Base-by-base conservation (phyloP, 2,888 invertebrate genomes). In the Hyposoter dolosus region DNA sequence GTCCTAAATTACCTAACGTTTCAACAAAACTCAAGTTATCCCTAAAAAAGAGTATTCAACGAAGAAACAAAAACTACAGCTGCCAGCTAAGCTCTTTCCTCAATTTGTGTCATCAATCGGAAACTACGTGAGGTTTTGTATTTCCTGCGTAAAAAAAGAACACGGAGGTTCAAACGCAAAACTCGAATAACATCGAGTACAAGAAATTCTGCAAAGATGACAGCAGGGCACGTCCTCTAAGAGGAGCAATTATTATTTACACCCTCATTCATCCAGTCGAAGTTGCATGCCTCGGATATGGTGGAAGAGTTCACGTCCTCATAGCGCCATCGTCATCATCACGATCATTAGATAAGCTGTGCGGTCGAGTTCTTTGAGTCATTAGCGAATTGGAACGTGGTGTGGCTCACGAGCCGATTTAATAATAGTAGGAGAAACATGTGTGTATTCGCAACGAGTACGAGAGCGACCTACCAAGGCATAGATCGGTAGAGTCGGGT, bases 311-410 rank as follows among this genome's bases (percentile, higher is more conserved):
- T 32, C 47, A 63, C 47, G 32, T 63, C 76, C 50, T 77, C 69
- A 45, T 63, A 47, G 53, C 82, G 43, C 69, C 65, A 63, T 75
- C 71, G 53, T 56, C 65, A 47, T 50, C 45, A 77, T 80, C 35
- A 7, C 19, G 56, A 66, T 77, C 66, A 35, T 63, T 74, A 43
- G 76, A 77, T 77, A 86, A 82, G 75, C 68, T 32, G 68, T 32
- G 47, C 71, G 79, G 50, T 66, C 63, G 85, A 71, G 88, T 90
- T 77, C 87, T 89, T 88, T 86, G 88, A 88, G 88, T 91, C 89
- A 90, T 91, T 91, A 90, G 89, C 83, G 90, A 92, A 91, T 92
- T 91, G 90, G 92, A 89, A 91, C 91, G 86, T 85, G 83, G 43
- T 32, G 83, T 76, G 87, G 87, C 88, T 84, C 76, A 75, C 87